These are phyloP conservation scores for Lochmaea capreae DNA, from an alignment of 2,888 invertebrate species.

Conservation along the genomic window DNA sequence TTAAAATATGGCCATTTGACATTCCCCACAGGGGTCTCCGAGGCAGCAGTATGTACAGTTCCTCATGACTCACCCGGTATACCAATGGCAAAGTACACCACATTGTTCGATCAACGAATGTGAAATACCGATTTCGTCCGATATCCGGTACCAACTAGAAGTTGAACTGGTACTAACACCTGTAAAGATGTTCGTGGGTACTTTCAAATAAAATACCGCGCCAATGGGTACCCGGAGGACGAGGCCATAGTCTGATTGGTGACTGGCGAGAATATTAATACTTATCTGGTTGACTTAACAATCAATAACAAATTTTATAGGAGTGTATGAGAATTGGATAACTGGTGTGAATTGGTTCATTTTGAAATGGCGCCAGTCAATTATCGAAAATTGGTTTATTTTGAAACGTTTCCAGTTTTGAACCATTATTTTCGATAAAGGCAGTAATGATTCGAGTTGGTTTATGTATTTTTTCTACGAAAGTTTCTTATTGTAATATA, in stretches of 20 bases:
- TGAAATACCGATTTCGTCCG: conserved; percentile 44
- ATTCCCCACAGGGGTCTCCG: too few relatives aligned
- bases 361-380: conserved; percentile 19
- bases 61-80: neutral
- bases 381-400: conserved; percentile 2
- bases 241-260: conserved; percentile 53
- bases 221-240: conserved; percentile 55
- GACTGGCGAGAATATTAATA: conserved; percentile 56
- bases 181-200: conserved; percentile 45
- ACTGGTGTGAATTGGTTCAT: conserved; percentile 16
- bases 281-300: conserved; percentile 53
- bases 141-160: conserved; percentile 37
- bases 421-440: neutral
- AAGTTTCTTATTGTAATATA: too few relatives aligned
- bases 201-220: conserved; percentile 48
- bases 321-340: conserved; percentile 17
- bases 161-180: conserved; percentile 45
- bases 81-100: neutral
- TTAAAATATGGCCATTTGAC: too few relatives aligned
- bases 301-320: conserved; percentile 44
- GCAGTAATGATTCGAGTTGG: too few relatives aligned
- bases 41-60: neutral
- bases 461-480: neutral
- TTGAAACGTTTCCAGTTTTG: neutral
- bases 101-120: conserved; percentile 8